A percentile compares a stretch with the other conserved stretches of the same genome.
These are phyloP conservation scores for Pelobates cultripes DNA, from an alignment of 2,797 vertebrate genomes.

Conservation along the genomic window DNA sequence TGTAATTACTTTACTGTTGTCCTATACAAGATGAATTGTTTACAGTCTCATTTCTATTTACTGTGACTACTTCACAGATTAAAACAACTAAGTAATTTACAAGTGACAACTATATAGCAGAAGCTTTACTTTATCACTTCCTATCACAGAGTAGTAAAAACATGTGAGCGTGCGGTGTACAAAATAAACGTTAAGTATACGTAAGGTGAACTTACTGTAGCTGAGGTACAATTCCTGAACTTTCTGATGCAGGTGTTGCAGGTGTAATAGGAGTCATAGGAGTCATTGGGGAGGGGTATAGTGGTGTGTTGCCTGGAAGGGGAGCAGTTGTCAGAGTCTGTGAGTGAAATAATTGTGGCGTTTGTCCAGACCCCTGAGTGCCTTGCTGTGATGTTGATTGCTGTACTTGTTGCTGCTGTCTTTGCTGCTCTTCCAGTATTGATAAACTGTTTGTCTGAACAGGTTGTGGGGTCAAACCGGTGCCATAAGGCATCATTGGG, in stretches of 20 bases:
- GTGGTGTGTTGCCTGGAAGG: constrained; percentile 90
- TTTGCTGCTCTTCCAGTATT: constrained; percentile 87
- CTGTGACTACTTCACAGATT: too few relatives aligned
- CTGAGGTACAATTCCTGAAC: constrained; percentile 96
- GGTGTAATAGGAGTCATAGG: constrained; percentile 98
- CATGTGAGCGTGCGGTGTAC: too few relatives aligned
- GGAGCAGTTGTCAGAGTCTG: constrained; percentile 92
- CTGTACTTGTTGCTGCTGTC: constrained; percentile 80
- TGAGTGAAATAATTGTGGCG: constrained; percentile 94
- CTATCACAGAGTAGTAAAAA: too few relatives aligned
- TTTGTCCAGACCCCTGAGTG: constrained; percentile 83
- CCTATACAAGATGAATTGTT: too few relatives aligned
- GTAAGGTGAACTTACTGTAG: constrained; percentile 84
- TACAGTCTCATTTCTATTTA: too few relatives aligned
- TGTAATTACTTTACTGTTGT: too few relatives aligned
- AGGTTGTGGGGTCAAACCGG: constrained; percentile 94
- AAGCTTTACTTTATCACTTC: too few relatives aligned
- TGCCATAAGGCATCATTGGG: constrained; percentile 98
- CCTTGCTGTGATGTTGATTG: constrained; percentile 77
- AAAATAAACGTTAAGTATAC: too few relatives aligned
- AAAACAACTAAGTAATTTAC: too few relatives aligned
- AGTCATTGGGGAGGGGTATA: constrained; percentile 86
- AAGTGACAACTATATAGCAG: too few relatives aligned
- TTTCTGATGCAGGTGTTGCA: constrained; percentile 93
- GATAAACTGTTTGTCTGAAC: constrained; percentile 93